A percentile compares a stretch with the other conserved stretches of the same genome.
Conservation (phyloP, 2,888 invertebrate species). For the Stenotaenia linearis region DNA sequence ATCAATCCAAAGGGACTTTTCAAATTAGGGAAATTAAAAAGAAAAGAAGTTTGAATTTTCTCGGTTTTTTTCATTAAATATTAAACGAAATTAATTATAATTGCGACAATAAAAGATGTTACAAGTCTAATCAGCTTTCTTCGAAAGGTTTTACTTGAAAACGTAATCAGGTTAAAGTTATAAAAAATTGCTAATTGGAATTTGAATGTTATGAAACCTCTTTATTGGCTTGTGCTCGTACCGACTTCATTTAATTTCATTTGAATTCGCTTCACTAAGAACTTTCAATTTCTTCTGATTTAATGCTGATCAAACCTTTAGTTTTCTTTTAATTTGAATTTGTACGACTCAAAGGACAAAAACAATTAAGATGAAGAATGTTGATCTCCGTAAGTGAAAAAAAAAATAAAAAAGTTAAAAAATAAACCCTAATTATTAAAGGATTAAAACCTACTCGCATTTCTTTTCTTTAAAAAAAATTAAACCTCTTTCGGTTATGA, state of each 20-base stretch:
- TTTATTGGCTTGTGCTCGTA: not conserved
- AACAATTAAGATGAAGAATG: not conserved
- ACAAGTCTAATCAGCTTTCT: not conserved
- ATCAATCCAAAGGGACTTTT: not conserved
- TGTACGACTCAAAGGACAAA: not conserved
- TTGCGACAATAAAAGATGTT: not conserved
- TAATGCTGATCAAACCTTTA: not conserved
- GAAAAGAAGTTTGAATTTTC: not conserved
- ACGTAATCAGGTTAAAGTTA: not conserved
- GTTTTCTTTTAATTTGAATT: not conserved
- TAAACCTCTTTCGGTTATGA: not conserved
- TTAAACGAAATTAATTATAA: not conserved
- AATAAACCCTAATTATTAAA: not conserved
- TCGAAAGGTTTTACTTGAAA: not conserved
- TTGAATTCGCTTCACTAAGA: not conserved
- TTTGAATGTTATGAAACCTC: not conserved
- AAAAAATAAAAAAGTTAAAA: not conserved
- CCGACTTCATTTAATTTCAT: not conserved
- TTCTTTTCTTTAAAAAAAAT: not conserved
- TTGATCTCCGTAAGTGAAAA: not conserved
- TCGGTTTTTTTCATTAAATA: not conserved
- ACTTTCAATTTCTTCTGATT: not conserved
- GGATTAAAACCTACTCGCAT: not conserved
- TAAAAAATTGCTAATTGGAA: not conserved
- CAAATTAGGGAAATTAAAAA: not conserved